Conservation (phyloP, 2,113 vertebrate species). For the Psittacula cyanocephala region DNA sequence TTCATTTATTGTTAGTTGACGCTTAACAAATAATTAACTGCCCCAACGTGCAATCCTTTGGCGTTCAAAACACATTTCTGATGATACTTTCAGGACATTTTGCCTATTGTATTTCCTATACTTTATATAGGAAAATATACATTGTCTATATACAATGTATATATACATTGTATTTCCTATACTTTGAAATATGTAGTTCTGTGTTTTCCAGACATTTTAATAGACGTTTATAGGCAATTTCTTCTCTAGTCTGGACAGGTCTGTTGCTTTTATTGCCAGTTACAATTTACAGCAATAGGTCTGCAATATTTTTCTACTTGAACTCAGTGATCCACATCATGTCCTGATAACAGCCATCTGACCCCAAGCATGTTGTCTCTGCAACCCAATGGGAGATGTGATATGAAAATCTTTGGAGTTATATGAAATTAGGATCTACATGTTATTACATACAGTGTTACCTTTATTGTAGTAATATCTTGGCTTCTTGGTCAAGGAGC, state of each 20-base stretch:
- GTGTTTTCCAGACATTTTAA: neutral
- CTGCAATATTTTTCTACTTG: constrained; percentile 9
- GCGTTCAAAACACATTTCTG: neutral
- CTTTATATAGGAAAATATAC: neutral
- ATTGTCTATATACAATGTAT: too few species aligned
- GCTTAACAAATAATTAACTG: neutral
- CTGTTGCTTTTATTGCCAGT: neutral
- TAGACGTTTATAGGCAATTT: constrained; percentile 18
- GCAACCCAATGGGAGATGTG: neutral
- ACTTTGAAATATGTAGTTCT: neutral
- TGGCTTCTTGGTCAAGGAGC: neutral
- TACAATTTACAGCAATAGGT: neutral
- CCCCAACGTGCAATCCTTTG: neutral
- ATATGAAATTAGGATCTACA: neutral
- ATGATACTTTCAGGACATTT: neutral
- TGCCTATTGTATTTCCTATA: neutral
- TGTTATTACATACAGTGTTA: neutral
- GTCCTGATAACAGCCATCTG: neutral
- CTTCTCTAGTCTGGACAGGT: neutral
- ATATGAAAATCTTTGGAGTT: neutral
- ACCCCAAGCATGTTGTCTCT: neutral
- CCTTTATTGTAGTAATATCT: neutral
- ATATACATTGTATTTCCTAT: neutral
- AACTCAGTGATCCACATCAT: neutral
- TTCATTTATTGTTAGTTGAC: neutral